Conservation (phyloP, 53 echinoderm and acorn worm species). For the Glandiceps talaboti region DNA sequence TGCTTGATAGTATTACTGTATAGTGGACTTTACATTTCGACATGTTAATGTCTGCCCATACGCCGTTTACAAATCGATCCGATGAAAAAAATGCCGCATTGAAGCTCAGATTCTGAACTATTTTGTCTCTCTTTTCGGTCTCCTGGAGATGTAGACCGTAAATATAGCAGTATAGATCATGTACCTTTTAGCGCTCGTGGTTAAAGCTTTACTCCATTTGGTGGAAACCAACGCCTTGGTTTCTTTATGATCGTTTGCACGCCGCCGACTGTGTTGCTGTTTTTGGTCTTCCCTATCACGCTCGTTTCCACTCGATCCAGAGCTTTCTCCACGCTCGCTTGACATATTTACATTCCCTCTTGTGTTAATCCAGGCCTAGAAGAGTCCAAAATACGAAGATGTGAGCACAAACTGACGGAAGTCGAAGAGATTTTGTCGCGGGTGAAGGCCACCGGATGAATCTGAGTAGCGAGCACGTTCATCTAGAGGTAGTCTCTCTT, state of each 20-base stretch:
- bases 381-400: slow-evolving; percentile 18
- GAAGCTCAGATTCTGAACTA: slow-evolving; percentile 12
- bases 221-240: slow-evolving; percentile 23
- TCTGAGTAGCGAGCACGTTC: not conserved
- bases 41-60: slow-evolving; percentile 48
- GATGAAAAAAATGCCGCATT: slow-evolving; percentile 10
- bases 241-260: slow-evolving; percentile 13
- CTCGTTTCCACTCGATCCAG: slow-evolving; percentile 10
- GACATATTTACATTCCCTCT: slow-evolving; percentile 23
- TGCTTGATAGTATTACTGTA: slow-evolving; percentile 64
- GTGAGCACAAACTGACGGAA: slow-evolving; percentile 11
- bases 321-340: slow-evolving; percentile 16
- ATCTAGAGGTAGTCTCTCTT: not conserved
- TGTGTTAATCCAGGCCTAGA: slow-evolving; percentile 19
- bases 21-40: slow-evolving; percentile 69
- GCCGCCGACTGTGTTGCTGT: not conserved
- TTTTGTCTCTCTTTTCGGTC: not conserved
- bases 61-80: slow-evolving; percentile 77
- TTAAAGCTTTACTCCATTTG: slow-evolving; percentile 67
- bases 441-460: not conserved
- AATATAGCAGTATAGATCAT: slow-evolving; percentile 1
- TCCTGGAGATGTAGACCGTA: not conserved
- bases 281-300: not conserved
- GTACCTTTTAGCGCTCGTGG: slow-evolving; percentile 93
- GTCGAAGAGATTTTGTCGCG: not conserved